Percentiles rank a stretch among this genome's conserved stretches.
Evolutionary conservation across 2,113 vertebrate genomes (phyloP).

Genomic region (Probosciger aterrimus): DNA sequence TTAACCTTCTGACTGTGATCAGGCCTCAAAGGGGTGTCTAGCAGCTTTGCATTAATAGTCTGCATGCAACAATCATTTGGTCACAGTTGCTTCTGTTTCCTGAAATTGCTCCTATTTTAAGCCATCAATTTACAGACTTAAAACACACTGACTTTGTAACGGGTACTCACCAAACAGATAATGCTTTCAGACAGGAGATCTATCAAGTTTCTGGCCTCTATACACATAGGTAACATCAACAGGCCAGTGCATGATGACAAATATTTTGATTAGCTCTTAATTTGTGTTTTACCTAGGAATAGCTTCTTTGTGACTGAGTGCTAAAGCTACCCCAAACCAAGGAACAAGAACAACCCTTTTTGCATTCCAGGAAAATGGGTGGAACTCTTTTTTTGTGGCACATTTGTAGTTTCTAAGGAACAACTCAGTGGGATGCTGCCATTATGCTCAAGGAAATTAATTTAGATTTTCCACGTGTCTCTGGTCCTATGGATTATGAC

Average conservation of each 20-base stretch:
- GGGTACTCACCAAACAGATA: background rate
- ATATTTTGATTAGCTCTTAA: background rate
- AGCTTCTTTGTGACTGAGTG: background rate
- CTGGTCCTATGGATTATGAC: background rate
- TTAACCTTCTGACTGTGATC: background rate
- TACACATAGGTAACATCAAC: accelerated
- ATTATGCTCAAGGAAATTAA: background rate
- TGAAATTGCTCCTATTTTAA: background rate
- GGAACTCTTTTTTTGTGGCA: background rate
- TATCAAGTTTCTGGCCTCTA: background rate
- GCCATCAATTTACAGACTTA: background rate
- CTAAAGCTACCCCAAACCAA: background rate
- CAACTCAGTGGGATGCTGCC: background rate
- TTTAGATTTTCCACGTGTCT: background rate
- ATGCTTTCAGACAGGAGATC: background rate
- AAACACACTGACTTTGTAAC: background rate
- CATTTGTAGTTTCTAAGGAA: background rate
- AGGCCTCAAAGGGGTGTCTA: background rate
- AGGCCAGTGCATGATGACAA: background rate
- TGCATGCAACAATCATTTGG: background rate
- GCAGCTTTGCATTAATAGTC: background rate
- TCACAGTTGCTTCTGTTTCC: accelerated
- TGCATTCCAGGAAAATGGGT: background rate
- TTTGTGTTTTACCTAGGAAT: background rate
- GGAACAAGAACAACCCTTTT: background rate